A percentile compares a stretch with the other conserved stretches of the same genome.
phyloP scores from a whole-genome alignment of 2,888 invertebrate species.

The Aplocera efformata region DNA sequence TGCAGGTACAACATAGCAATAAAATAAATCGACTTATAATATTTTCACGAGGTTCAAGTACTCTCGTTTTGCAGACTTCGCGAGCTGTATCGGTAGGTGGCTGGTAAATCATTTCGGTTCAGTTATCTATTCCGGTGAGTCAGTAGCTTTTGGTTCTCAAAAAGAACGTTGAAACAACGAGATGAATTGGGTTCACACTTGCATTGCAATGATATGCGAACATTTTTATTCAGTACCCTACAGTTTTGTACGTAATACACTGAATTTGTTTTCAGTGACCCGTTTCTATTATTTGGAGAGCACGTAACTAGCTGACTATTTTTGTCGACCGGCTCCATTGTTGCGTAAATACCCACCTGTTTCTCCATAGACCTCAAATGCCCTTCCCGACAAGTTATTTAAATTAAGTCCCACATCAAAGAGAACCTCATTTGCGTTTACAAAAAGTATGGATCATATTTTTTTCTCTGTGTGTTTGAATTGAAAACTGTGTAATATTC shows the following conservation, averaged over 20 bases:
- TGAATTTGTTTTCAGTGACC: constrained; percentile 20
- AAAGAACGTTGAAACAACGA: constrained; percentile 30
- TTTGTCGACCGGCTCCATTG: constrained; percentile 36
- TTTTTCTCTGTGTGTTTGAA: constrained; percentile 68
- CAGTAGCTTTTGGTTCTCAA: no score
- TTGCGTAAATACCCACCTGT: constrained; percentile 42
- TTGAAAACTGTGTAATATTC: constrained; percentile 75
- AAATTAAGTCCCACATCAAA: constrained; percentile 68
- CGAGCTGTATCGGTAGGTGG: constrained; percentile 28
- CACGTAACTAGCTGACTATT: constrained; percentile 20
- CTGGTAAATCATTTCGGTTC: constrained; percentile 38
- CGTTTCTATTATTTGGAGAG: constrained; percentile 13
- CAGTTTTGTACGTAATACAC: constrained; percentile 1
- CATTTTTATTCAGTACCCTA: constrained; percentile 31
- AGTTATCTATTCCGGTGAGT: constrained; percentile 30
- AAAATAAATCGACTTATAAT: constrained; percentile 38
- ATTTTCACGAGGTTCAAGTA: constrained; percentile 28
- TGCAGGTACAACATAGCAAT: constrained; percentile 31
- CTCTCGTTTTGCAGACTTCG: constrained; percentile 31
- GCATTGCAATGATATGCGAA: constrained; percentile 32
- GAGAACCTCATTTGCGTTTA: constrained; percentile 74
- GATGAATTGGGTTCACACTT: constrained; percentile 34
- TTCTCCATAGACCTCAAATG: constrained; percentile 36
- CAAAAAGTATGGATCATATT: constrained; percentile 76
- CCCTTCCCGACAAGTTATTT: constrained; percentile 54